Conservation (phyloP, 2,797 vertebrate species). For the Mormyrops boulengeri region DNA sequence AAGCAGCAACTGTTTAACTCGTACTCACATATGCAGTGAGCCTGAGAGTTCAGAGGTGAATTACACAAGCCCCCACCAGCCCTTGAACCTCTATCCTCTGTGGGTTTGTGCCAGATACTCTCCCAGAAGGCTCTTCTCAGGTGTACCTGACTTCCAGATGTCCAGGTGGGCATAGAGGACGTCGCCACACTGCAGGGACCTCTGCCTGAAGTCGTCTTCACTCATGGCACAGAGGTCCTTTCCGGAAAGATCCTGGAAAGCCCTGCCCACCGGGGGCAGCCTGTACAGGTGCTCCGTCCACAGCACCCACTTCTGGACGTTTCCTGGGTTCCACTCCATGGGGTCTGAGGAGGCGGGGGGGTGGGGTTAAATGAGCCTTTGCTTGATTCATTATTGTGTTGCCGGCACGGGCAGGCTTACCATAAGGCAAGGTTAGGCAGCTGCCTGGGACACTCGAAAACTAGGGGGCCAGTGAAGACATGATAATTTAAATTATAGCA, state of each 20-base stretch:
- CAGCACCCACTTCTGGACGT: conserved; percentile 96
- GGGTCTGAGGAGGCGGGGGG: conserved; percentile 66
- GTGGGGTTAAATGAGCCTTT: background rate
- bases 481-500: background rate
- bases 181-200: conserved; percentile 81
- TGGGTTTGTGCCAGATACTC: background rate
- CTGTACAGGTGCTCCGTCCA: conserved; percentile 97
- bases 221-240: conserved; percentile 89
- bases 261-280: conserved; percentile 82
- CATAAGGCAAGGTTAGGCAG: background rate
- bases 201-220: conserved; percentile 89
- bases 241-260: conserved; percentile 86
- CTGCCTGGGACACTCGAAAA: background rate
- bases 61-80: background rate
- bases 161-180: conserved; percentile 91
- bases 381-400: background rate
- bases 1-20: background rate
- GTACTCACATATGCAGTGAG: background rate
- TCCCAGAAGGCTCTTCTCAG: background rate
- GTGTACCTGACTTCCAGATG: conserved; percentile 93
- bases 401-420: background rate
- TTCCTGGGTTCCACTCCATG: conserved; percentile 80
- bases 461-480: background rate
- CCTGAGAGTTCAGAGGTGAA: background rate
- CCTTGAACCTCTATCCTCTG: background rate